Percentiles rank a stretch among this genome's conserved stretches.
These are phyloP conservation scores for Argyrosomus japonicus DNA, from an alignment of 2,113 vertebrate genomes.

Conservation along the genomic window DNA sequence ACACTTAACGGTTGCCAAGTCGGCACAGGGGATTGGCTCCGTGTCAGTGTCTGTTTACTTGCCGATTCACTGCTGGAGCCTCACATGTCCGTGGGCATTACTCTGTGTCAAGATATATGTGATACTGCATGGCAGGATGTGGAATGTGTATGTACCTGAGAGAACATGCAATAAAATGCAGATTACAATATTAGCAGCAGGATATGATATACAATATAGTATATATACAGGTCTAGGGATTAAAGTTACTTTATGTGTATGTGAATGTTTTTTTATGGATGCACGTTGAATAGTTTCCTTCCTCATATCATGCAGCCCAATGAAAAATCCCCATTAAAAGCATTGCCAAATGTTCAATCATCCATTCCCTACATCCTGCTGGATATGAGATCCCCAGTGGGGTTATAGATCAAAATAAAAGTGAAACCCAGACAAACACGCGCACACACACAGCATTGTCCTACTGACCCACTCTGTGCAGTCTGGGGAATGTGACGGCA, in stretches of 20 bases:
- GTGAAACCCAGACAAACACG: slow-evolving; percentile 53
- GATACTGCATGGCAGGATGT: slow-evolving; percentile 19
- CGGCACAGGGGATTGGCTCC: slow-evolving; percentile 6
- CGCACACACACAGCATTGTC: slow-evolving; percentile 59
- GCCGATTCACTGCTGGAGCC: slow-evolving; percentile 8
- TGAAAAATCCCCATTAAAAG: slow-evolving; percentile 45
- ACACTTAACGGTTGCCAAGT: background rate
- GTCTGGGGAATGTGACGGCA: slow-evolving; percentile 61
- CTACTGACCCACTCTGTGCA: slow-evolving; percentile 75
- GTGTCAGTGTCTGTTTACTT: slow-evolving; percentile 24
- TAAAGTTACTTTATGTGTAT: slow-evolving; percentile 2
- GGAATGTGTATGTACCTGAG: slow-evolving; percentile 35
- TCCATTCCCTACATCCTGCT: slow-evolving; percentile 44
- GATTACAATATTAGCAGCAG: slow-evolving; percentile 32
- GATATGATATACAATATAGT: background rate
- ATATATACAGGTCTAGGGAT: background rate
- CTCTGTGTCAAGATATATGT: slow-evolving; percentile 21
- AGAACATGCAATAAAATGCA: slow-evolving; percentile 32
- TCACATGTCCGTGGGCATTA: slow-evolving; percentile 32
- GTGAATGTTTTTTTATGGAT: slow-evolving; percentile 22
- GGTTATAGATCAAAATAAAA: slow-evolving; percentile 64
- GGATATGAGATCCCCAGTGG: slow-evolving; percentile 50
- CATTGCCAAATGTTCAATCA: slow-evolving; percentile 59
- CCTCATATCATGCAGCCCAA: slow-evolving; percentile 27
- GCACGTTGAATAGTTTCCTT: slow-evolving; percentile 16